Evolutionary conservation across 2,797 vertebrate genomes (phyloP).

Genomic region (Enteromius fasciolatus): DNA sequence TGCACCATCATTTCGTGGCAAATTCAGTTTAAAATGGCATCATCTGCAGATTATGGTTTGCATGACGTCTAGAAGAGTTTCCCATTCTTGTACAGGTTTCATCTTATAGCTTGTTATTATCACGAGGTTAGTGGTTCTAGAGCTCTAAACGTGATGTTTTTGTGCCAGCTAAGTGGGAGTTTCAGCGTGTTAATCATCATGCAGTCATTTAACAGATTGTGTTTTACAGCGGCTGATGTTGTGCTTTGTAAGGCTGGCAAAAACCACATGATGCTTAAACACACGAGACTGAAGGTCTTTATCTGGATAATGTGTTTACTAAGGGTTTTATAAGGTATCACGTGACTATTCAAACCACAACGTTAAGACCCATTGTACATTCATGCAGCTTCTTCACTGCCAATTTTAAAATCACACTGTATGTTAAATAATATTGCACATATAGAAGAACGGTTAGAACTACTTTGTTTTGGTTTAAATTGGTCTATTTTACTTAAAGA

Average conservation of each 20-base stretch:
- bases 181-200: neutral
- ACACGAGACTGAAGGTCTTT: neutral
- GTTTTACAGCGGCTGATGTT: neutral
- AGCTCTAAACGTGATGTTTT: neutral
- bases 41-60: neutral
- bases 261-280: conserved; percentile 35
- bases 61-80: conserved; percentile 7
- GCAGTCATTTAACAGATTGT: neutral
- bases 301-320: conserved; percentile 20
- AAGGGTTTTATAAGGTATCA: neutral
- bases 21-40: neutral
- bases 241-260: conserved; percentile 10
- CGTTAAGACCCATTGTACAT: neutral
- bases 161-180: neutral
- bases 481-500: neutral
- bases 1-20: neutral
- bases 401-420: neutral
- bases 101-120: neutral
- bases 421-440: neutral
- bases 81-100: neutral
- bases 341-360: conserved; percentile 3
- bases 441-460: neutral
- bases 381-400: neutral
- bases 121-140: neutral
- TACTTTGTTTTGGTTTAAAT: neutral